These are phyloP conservation scores for Gymnogyps californianus DNA, from an alignment of 2,113 vertebrate species.

Conservation along the genomic window DNA sequence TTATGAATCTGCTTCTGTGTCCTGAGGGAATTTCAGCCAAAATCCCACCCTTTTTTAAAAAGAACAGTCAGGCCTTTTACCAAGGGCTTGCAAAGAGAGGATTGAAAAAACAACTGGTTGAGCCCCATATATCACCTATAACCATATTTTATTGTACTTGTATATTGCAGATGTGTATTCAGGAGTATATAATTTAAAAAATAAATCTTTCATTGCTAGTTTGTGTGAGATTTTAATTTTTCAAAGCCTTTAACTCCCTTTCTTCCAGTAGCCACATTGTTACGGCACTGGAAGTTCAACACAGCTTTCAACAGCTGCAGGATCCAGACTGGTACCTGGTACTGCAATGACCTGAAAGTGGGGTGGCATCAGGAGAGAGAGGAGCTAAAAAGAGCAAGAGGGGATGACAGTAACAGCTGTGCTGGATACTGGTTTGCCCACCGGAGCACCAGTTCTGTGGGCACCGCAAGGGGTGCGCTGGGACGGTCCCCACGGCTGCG, in stretches of 20 bases:
- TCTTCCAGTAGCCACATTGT: background rate
- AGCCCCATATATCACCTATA: background rate
- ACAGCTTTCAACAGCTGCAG: background rate
- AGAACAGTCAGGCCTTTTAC: background rate
- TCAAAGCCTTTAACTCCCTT: background rate
- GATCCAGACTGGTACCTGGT: background rate
- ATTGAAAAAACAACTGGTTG: background rate
- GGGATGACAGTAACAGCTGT: background rate
- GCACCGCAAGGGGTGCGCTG: background rate
- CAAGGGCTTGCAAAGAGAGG: background rate
- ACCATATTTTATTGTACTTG: background rate
- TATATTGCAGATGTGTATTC: background rate
- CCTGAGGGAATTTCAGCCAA: background rate
- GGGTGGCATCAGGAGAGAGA: background rate
- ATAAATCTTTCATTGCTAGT: background rate
- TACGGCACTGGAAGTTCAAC: accelerated
- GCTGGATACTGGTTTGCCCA: background rate
- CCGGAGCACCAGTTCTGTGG: no score
- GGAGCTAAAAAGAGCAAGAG: background rate
- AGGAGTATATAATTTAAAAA: background rate
- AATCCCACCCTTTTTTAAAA: background rate
- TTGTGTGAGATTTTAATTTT: background rate
- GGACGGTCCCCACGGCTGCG: accelerated
- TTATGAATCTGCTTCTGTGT: background rate
- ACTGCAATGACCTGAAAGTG: background rate